Conservation (phyloP, 2,113 vertebrate species). For the Mystacornis crossleyi region DNA sequence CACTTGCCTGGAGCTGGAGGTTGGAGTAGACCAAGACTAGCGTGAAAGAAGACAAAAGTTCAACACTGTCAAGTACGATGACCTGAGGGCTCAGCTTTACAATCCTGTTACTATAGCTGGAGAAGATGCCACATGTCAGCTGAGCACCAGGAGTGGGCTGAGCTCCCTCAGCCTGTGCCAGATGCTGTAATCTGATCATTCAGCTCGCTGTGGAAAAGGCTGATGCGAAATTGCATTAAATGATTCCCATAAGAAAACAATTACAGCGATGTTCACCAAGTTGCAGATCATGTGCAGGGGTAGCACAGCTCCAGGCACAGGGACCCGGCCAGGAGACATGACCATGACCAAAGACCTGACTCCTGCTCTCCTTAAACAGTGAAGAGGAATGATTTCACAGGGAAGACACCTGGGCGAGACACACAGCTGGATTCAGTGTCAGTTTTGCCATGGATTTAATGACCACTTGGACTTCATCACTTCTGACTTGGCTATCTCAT, state of each 20-base stretch:
- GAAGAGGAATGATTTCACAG: neutral
- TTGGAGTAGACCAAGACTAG: neutral
- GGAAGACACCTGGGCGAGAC: fast-evolving
- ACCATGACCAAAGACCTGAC: neutral
- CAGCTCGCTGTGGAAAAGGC: neutral
- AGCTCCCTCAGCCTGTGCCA: constrained; percentile 9
- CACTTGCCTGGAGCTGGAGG: neutral
- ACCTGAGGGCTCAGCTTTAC: constrained; percentile 20
- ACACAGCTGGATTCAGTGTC: neutral
- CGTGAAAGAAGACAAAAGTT: neutral
- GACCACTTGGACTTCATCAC: neutral
- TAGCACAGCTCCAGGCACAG: neutral
- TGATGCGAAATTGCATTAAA: neutral
- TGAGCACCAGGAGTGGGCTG: neutral
- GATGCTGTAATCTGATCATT: constrained; percentile 7
- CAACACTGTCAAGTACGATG: fast-evolving
- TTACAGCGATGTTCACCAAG: neutral
- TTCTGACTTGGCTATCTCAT: neutral
- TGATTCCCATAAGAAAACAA: neutral
- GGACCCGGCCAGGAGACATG: neutral
- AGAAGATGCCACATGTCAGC: constrained; percentile 24
- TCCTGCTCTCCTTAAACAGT: neutral
- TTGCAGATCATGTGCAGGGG: fast-evolving
- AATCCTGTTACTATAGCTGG: neutral
- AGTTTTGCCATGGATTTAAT: neutral